A percentile compares a stretch with the other conserved stretches of the same genome.
Evolutionary conservation across 2,797 vertebrate species (phyloP).

Genomic region (Glossophaga mutica): DNA sequence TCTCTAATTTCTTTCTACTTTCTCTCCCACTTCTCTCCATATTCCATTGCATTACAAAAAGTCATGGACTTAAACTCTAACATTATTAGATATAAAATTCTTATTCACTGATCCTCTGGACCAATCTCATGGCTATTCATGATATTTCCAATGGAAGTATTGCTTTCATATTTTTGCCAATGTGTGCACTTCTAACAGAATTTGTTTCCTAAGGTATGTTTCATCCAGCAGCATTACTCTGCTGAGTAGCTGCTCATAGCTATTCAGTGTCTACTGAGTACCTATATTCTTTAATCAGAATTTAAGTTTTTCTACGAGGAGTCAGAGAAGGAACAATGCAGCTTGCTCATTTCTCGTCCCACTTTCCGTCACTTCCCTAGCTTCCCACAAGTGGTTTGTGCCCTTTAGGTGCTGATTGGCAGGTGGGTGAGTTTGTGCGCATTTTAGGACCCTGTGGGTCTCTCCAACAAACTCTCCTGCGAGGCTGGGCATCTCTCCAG

Average conservation of each 20-base stretch:
- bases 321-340: no score
- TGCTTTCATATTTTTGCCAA: neutral
- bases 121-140: neutral
- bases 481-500: no score
- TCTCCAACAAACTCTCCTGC: no score
- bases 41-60: slow-evolving; percentile 23
- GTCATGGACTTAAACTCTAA: neutral
- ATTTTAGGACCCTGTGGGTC: no score
- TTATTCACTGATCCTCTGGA: neutral
- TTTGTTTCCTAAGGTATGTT: neutral
- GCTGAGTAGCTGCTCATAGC: neutral
- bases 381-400: no score
- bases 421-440: no score
- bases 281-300: neutral
- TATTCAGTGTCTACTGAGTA: neutral
- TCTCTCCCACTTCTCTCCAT: neutral
- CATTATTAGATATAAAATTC: slow-evolving; percentile 5
- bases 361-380: no score
- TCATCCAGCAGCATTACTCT: neutral
- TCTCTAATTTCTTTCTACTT: neutral
- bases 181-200: neutral
- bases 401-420: no score
- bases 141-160: slow-evolving; percentile 10
- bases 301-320: neutral
- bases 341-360: no score